Base-by-base conservation (phyloP, 2,888 invertebrate genomes). In the Dicranocentrus wangi region DNA sequence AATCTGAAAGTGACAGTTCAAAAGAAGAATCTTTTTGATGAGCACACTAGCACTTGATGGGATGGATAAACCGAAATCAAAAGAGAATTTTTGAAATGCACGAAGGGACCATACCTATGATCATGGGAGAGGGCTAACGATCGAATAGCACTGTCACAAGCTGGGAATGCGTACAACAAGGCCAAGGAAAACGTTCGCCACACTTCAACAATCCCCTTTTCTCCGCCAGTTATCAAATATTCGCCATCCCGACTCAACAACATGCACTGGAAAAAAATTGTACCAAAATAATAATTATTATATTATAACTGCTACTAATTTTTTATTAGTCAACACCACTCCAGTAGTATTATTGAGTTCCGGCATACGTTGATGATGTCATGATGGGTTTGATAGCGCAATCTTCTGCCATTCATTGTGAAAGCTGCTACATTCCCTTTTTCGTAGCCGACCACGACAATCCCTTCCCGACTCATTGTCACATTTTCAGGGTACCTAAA, bases 161-260 rank as follows among this genome's bases (percentile, higher is more conserved):
- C 95, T 87, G 98, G 99, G 91, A 97, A 99, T 86, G 98, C 97
- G 90, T 99, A 99, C 15, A 99, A 93, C 87, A 98, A 93, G 87
- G 97, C 96, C 87, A 99, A 92, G 88, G 98, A 98, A 91, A 97
- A 97, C 75, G 98, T 96, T 88, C 99, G 92, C 97, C 98, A 98
- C 84, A 99, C 97, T 91, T 98, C 97, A 87, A 99, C 98, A 87
- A 98, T 95, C 84, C 99, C 99, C 88, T 94, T 95, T 89, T 97
- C 97, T 17, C 98, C 98, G 84, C 97, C 99, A 87, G 98, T 95
- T 93, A 98, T 96, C 89, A 99, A 91, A 90, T 99, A 99, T 91
- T 99, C 99, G 85, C 99, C 99, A 91, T 99, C 99, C 78, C 99
- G 94, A 86, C 97, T 98, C 88, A 99, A 90, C 88, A 95, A 92